Evolutionary conservation across 1,140 invertebrate species (phyloP), one percentile per base, ranked within the genome.

Genomic region (Nasonia vitripennis): DNA sequence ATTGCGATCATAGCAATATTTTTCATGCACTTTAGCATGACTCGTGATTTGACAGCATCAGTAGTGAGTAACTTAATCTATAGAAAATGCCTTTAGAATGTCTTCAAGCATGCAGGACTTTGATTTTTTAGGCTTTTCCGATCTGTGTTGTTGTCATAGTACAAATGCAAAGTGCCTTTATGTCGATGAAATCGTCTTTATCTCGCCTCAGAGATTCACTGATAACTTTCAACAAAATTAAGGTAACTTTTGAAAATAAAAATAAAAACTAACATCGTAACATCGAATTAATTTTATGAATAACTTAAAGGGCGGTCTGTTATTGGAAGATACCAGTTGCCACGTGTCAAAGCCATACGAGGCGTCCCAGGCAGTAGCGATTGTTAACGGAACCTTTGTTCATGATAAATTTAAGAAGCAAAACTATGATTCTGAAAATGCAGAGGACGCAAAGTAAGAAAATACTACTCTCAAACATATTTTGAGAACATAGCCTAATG

Each of bases 1-100:
- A 93, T 96, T 75, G 94, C 95, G 1, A 93, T 94, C 7, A 95
- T 96, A 78, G 90, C 95, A 67, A 96, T 95, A 2, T 95, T 96
- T 87, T 90, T 96, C 23, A 92, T 94, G n/a, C 94, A 96, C 86
- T 93, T 96, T n/a, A 89, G 92, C 23, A 91, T 93, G 37, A 95
- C 95, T 51, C 91, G 94, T 90, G 94, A 94, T 90, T 93, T 96
- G 79, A 94, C 94, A 41, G 93, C 95, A 34, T 93, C 95, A 37
- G 94, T 96, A 94, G 96, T 96, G 93, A 90, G 87, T 87, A 79
- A 78, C 75, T 78, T 37, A 6, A 37, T 37, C 3, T 37, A 37
- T 37, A 37, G 34, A 37, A 27, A 37, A 37, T 37, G 0, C 34
- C 34, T 3, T 37, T 37, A 37, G 34, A 6, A 37, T 37, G 34